Evolutionary conservation across 2,113 vertebrate species (phyloP).

Genomic region (Arvicanthis niloticus): DNA sequence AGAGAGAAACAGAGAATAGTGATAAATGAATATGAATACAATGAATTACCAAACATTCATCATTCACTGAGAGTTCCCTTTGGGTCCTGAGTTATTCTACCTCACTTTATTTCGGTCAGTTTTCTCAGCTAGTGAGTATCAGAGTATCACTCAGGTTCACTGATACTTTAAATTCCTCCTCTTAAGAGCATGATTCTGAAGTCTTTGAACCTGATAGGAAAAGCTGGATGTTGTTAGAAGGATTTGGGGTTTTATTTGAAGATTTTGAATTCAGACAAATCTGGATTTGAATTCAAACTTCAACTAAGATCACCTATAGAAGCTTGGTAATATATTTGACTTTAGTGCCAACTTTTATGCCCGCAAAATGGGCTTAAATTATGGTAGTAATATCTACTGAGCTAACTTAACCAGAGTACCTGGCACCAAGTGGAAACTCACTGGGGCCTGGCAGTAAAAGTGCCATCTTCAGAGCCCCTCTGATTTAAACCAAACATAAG

Average conservation of each 20-base stretch:
- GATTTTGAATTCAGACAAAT: background rate
- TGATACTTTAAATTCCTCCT: background rate
- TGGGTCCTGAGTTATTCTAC: background rate
- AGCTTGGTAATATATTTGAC: background rate
- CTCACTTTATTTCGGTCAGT: background rate
- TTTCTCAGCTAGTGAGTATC: background rate
- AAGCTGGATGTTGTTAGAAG: background rate
- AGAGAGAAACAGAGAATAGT: too few species aligned
- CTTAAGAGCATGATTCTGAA: constrained; percentile 22
- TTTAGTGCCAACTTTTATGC: background rate
- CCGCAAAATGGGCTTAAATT: background rate
- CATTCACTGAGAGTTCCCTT: background rate
- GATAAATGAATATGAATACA: background rate
- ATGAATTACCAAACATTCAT: background rate
- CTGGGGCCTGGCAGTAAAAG: background rate
- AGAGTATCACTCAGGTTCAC: background rate
- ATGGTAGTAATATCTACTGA: background rate
- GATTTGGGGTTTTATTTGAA: constrained; percentile 40
- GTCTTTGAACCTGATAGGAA: background rate
- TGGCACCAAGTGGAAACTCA: fast-evolving
- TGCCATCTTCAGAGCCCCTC: background rate
- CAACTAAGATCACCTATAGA: background rate
- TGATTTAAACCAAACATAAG: background rate
- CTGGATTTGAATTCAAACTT: background rate
- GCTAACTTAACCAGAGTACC: background rate